Conservation (phyloP, 2,797 vertebrate genomes). For the Melanotaenia trifasciata region DNA sequence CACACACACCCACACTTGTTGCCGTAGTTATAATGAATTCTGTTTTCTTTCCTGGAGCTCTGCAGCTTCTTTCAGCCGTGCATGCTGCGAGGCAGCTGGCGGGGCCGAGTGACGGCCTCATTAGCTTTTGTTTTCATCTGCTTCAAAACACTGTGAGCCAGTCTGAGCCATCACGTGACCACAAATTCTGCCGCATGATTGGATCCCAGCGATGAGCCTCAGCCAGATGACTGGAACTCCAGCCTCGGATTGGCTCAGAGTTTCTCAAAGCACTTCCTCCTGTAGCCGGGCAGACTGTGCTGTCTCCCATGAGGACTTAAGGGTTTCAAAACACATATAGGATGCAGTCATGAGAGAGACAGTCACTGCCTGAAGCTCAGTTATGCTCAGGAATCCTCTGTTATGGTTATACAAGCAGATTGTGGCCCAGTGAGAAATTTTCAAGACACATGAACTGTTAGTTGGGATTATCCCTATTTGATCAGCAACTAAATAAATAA, state of each 20-base stretch:
- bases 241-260: constrained; percentile 73
- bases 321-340: constrained; percentile 50
- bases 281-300: constrained; percentile 82
- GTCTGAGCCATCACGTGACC: constrained; percentile 72
- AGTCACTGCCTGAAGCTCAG: not conserved
- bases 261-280: constrained; percentile 70
- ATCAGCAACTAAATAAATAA: not conserved
- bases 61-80: constrained; percentile 41
- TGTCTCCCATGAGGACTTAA: constrained; percentile 48
- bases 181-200: constrained; percentile 29
- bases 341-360: constrained; percentile 28
- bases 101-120: constrained; percentile 57
- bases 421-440: not conserved
- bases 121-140: constrained; percentile 80
- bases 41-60: constrained; percentile 36
- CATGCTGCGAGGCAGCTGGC: constrained; percentile 62
- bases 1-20: constrained; percentile 44
- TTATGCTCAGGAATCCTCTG: constrained; percentile 5
- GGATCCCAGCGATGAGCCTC: constrained; percentile 30
- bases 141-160: constrained; percentile 65
- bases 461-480: not conserved
- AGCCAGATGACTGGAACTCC: constrained; percentile 64
- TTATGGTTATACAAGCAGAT: not conserved
- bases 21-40: constrained; percentile 41
- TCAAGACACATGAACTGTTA: not conserved